Conservation (phyloP, 2,113 vertebrate species). For the Varanus salvator region DNA sequence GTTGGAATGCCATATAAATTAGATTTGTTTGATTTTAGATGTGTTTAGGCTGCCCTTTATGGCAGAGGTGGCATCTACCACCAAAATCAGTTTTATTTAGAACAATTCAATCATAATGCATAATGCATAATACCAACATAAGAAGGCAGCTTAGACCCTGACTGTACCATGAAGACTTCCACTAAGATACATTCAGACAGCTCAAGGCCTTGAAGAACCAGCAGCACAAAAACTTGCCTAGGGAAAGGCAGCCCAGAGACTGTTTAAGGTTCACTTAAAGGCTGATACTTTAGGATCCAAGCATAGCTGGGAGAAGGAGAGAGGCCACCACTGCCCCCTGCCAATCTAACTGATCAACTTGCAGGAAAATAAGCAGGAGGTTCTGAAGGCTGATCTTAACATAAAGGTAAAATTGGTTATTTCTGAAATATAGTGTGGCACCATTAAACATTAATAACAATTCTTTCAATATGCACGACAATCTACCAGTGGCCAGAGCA, state of each 20-base stretch:
- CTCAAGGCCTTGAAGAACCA: not conserved
- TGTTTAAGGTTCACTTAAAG: no score
- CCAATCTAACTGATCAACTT: not conserved
- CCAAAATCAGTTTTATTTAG: not conserved
- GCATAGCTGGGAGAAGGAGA: not conserved
- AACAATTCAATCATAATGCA: not conserved
- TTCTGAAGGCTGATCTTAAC: not conserved
- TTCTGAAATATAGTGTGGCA: not conserved
- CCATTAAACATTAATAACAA: not conserved
- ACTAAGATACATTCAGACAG: not conserved
- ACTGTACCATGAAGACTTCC: not conserved
- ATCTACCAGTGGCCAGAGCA: not conserved
- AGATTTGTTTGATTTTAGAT: not conserved
- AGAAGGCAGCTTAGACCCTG: not conserved
- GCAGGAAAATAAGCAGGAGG: not conserved
- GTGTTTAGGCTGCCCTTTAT: not conserved
- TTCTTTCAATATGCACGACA: not conserved
- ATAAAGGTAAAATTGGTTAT: not conserved
- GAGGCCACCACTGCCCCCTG: no score
- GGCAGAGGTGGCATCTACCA: not conserved
- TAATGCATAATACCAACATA: not conserved
- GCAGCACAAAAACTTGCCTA: not conserved
- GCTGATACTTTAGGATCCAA: not conserved
- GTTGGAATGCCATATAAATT: not conserved
- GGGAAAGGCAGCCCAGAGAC: not conserved